Evolutionary conservation across 2,797 vertebrate species (phyloP), one percentile per base, ranked within the genome.

Genomic region (Poecile montanus): DNA sequence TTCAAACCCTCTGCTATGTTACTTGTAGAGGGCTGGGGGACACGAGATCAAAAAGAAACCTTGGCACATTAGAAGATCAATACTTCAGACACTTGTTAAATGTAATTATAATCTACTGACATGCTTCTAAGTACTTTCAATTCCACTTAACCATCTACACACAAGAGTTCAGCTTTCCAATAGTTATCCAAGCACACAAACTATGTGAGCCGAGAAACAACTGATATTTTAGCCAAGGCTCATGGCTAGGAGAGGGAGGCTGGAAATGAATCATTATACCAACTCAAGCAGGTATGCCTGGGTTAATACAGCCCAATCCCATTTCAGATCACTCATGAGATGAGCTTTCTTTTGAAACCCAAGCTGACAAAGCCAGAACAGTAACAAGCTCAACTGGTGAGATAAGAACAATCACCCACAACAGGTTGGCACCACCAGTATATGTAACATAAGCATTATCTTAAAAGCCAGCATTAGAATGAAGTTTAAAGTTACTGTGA

Each of bases 301-400:
- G 38, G 27, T 58, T 42, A 53, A 82, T 84, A 45, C 14, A 84
- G 66, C 18, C 54, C 47, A 66, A 58, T 62, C 38, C 66, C 60
- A 81, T 54, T 54, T 75, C 47, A 51, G 32, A 58, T 78, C 72
- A 81, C 76, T 78, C 58, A 89, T 51, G 73, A 95, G 36, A 75
- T 42, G 34, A 78, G 40, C 51, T 78, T 86, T 91, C 77, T 81
- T 89, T 65, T 81, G 93, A 88, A 94, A 91, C 27, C 26, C 62
- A 78, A 54, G 14, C n/a, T 96, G 85, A 90, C 85, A 81, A 93
- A 86, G 88, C 83, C 68, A 44, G 66, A 95, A 75, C 29, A 84
- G 30, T 77, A 89, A 94, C 65, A 77, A 89, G 87, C 29, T 87
- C 60, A 67, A 20, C 87, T 61, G 54, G 54, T 50, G 61, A 93